Evolutionary conservation across 35 echinoderm and acorn worm genomes (phyloP).

Genomic region (Lytechinus pictus): DNA sequence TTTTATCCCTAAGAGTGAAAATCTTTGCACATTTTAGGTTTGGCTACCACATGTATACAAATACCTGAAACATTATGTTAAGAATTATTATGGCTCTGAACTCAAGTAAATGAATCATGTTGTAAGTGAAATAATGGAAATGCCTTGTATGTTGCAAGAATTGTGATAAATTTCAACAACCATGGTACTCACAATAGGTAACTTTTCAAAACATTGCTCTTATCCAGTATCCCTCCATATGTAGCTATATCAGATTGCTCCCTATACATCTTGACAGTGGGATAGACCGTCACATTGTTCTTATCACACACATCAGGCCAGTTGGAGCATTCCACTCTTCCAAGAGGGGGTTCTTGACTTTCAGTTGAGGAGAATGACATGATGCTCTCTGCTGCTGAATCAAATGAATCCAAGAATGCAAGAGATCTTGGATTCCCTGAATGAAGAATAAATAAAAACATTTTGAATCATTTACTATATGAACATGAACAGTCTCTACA

Average conservation of each 20-base stretch:
- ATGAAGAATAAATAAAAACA: not conserved
- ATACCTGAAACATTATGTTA: too few species aligned
- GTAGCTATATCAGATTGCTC: slow-evolving; percentile 27
- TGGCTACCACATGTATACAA: not conserved
- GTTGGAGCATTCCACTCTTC: slow-evolving; percentile 80
- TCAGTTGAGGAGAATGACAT: not conserved
- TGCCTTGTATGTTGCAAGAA: not conserved
- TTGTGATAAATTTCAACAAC: not conserved
- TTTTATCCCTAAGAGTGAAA: too few species aligned
- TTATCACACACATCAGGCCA: slow-evolving; percentile 94
- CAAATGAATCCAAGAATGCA: slow-evolving; percentile 75
- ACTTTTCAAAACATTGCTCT: slow-evolving; percentile 46
- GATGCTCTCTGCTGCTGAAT: slow-evolving; percentile 54
- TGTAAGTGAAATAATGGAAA: not conserved
- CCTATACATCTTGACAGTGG: slow-evolving; percentile 75
- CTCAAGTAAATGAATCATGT: not conserved
- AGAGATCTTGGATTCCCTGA: slow-evolving; percentile 79
- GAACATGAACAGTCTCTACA: too few species aligned
- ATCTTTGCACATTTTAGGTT: not conserved
- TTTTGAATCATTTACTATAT: too few species aligned
- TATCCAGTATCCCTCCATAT: slow-evolving; percentile 70
- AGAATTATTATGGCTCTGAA: not conserved
- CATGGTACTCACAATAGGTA: slow-evolving; percentile 60
- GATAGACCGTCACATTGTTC: slow-evolving; percentile 84
- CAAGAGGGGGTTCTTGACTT: slow-evolving; percentile 61